Evolutionary conservation across 2,113 vertebrate genomes (phyloP).

Genomic region (Phyllostomus hastatus): DNA sequence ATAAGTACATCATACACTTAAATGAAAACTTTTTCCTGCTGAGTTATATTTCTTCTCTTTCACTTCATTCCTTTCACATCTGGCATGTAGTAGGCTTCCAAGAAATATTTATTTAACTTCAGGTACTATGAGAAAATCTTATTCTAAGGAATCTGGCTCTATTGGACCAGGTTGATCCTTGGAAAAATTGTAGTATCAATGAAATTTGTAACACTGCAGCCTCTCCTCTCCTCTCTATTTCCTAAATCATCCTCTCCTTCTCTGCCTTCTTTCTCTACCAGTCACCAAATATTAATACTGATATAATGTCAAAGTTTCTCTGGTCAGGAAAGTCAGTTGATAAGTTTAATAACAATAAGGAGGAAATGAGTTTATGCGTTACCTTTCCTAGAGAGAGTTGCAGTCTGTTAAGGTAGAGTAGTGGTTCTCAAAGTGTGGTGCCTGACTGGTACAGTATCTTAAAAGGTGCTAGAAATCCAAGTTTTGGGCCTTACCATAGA

Average conservation of each 20-base stretch:
- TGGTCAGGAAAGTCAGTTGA: not conserved
- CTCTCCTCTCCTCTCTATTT: not conserved
- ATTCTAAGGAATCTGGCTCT: not conserved
- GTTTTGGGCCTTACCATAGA: not conserved
- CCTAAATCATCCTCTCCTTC: not conserved
- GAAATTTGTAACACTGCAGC: not conserved
- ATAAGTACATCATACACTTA: not conserved
- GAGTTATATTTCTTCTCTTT: not conserved
- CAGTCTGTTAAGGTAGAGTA: not conserved
- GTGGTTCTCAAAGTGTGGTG: not conserved
- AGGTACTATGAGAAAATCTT: not conserved
- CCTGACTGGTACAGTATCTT: not conserved
- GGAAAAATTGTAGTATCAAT: not conserved
- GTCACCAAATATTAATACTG: not conserved
- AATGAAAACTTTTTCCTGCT: not conserved
- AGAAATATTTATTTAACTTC: not conserved
- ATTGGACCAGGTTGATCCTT: not conserved
- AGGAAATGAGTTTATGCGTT: not conserved
- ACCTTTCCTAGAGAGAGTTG: not conserved
- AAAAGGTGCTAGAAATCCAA: not conserved
- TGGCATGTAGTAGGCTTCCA: not conserved
- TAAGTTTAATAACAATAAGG: not conserved
- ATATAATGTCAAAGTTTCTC: not conserved
- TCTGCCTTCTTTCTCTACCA: not conserved
- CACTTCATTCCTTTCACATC: not conserved